phyloP scores from a whole-genome alignment of 2,113 vertebrate species.

The Myrmecophaga tridactyla region DNA sequence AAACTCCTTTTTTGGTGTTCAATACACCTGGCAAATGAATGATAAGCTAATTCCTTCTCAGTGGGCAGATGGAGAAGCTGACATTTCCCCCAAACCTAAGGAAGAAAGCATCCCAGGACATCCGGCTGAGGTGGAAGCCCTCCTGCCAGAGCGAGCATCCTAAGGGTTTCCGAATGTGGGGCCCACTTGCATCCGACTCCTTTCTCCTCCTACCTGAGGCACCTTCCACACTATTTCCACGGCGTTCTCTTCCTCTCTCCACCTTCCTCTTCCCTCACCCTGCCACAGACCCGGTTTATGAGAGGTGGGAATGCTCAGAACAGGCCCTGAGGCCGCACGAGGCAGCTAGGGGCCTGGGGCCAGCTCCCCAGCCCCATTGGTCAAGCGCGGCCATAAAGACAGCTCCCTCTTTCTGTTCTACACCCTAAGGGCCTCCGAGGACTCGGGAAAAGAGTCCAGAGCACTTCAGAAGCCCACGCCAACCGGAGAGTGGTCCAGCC shows the following conservation, averaged over 20 bases:
- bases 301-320: not conserved
- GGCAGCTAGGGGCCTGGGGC: not conserved
- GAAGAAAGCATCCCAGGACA: not conserved
- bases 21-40: not conserved
- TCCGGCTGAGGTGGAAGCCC: not conserved
- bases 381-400: not conserved
- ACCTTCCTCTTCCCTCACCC: not conserved
- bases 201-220: not conserved
- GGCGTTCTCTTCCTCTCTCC: not conserved
- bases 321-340: not conserved
- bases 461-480: not conserved
- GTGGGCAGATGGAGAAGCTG: not conserved
- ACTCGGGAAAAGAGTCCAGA: not conserved
- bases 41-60: not conserved
- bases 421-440: not conserved
- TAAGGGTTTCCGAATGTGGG: not conserved
- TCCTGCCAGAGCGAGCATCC: not conserved
- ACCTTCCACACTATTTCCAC: not conserved
- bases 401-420: not conserved
- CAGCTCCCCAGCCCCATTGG: not conserved
- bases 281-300: not conserved
- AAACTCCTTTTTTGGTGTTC: not conserved
- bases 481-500: not conserved
- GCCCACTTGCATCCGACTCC: accelerated
- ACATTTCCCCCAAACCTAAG: not conserved